Evolutionary conservation across 64 coral and sea anemone species (phyloP), one percentile per base, ranked within the genome.

Genomic region (Anthopleura sola): DNA sequence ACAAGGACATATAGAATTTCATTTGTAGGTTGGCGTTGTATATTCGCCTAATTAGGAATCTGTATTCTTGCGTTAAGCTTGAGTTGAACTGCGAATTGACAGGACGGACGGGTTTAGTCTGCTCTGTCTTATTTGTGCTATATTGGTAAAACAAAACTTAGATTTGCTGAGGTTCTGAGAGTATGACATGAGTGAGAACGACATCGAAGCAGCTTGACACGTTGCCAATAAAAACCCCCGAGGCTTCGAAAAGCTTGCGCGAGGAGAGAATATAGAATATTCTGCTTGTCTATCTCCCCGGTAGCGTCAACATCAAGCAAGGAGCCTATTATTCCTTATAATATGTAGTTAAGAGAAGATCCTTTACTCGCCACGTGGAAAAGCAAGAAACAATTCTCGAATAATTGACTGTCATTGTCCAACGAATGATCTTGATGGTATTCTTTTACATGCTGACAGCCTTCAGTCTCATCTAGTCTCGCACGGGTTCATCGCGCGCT

Each of bases 1-100:
- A 91, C 89, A 71, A 46, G 83, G 40, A 86, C 32, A 75, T 68
- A 83, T 85, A 66, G 86, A 82, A 91, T 86, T 85, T 86, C 89
- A 60, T 91, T 91, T 86, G 82, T 18, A 80, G 60, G 47, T 80
- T 80, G 84, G 86, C 89, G 85, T 37, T 60, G n/a, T 79, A 26
- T 23, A 79, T 79, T 79, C 44, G 76, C 15, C 76, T 79, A 79
- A 79, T 79, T 79, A 79, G 76, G 76, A n/a, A 38, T 79, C 76
- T 38, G 76, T 79, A 37, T 46, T 79, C 9, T 71, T 79, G 66
- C 13, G 66, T 9, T 71, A 15, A 71, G 29, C 66, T 71, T 32
- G 29, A 71, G 7, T 71, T 34, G 66, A 71, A 36, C n/a, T 34
- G 7, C 0, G 11, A 15, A 29, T 3, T 28, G 66, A 34, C n/a